Evolutionary conservation across 2,113 vertebrate genomes (phyloP), one percentile per base, ranked within the genome.

Genomic region (Tringa solitaria): DNA sequence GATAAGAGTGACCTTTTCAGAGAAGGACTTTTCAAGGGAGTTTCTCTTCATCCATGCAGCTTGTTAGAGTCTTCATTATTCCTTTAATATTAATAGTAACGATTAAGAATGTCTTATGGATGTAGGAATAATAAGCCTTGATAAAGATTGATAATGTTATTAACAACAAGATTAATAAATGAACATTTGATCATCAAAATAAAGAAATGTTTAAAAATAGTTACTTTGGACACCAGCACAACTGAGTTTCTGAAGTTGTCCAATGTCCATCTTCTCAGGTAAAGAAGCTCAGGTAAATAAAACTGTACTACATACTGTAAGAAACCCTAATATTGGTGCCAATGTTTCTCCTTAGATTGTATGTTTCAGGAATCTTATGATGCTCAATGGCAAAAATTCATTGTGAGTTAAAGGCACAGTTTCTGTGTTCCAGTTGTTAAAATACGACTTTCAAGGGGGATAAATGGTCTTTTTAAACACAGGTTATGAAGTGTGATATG

Each of bases 1-100:
- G 86, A 73, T 95, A 92, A 92, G 68, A 83, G 50, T 93, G 93
- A 93, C 95, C 93, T 95, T 95, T 95, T 78, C 46, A 50, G 64
- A 83, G 75, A 26, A 93, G 54, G 72, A 95, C 86, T 93, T 93
- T 67, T 92, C 54, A 84, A 84, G 92, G 46, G 87, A 84, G 33
- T 33, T 60, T 87, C 79, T 93, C 43, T 81, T 88, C 72, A 88
- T 79, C 64, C 39, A 21, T 90, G 21, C 4, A 89, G 54, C 64
- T 92, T 32, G 2, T 81, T 67, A 86, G 59, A 86, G 33, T 45
- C 72, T 80, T 84, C 60, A 84, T 85, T 89, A 87, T 56, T 19
- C 8, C 60, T 78, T 93, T 89, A 70, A 93, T 85, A 90, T 73
- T 37, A 89, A 33, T 67, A 80, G 63, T 70, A 85, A 88, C 54